Conservation (phyloP, 92 coral and sea anemone genomes). For the Micromussa lordhowensis region DNA sequence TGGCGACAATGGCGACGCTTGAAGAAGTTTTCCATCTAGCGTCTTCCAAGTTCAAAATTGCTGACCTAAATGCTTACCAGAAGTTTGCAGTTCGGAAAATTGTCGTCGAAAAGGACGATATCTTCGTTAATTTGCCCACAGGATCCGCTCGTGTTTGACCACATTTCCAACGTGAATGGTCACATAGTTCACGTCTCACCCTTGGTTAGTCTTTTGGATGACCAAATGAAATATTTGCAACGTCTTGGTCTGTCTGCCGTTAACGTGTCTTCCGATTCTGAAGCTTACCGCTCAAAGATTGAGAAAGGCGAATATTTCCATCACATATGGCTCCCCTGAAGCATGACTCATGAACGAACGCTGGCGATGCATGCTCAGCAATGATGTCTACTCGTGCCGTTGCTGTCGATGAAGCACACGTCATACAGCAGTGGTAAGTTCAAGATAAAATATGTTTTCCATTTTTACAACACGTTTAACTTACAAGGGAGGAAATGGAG, state of each 20-base stretch:
- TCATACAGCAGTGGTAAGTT: constrained; percentile 39
- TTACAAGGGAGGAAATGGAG: no score
- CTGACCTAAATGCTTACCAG: constrained; percentile 28
- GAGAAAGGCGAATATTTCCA: constrained; percentile 54
- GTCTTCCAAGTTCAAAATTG: constrained; percentile 29
- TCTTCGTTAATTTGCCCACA: constrained; percentile 32
- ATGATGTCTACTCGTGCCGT: constrained; percentile 47
- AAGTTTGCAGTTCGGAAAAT: constrained; percentile 25
- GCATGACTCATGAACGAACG: constrained; percentile 63
- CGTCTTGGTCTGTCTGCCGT: no score
- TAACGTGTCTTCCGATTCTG: no score
- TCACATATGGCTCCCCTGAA: constrained; percentile 66
- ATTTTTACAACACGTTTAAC: background rate
- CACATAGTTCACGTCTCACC: no score
- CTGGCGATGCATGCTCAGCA: constrained; percentile 63
- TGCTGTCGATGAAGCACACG: constrained; percentile 67
- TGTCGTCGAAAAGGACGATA: constrained; percentile 10
- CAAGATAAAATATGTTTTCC: background rate
- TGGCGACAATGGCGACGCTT: constrained; percentile 29
- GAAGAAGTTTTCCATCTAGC: background rate
- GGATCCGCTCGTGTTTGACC: background rate
- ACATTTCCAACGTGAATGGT: no score
- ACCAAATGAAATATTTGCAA: no score
- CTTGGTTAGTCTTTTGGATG: no score
- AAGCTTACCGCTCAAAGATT: background rate